Conservation (phyloP, 2,888 invertebrate genomes). For the Girardia tigrina region DNA sequence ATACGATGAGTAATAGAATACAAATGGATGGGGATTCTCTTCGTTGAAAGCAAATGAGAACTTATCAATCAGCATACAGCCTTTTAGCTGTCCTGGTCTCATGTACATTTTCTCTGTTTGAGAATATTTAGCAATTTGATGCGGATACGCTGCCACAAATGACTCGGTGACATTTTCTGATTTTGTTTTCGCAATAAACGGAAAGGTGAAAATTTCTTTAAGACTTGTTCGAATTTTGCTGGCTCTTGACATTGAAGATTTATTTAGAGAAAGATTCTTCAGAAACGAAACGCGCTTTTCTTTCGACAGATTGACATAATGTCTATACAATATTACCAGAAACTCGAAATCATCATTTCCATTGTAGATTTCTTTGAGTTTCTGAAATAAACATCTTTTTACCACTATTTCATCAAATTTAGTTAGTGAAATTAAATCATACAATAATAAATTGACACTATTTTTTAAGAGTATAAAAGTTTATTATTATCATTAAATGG, state of each 20-base stretch:
- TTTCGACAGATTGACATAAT: background rate
- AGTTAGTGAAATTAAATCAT: too few relatives aligned
- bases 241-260: background rate
- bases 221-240: background rate
- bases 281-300: background rate
- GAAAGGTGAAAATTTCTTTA: background rate
- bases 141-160: background rate
- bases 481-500: too few relatives aligned
- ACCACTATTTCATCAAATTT: too few relatives aligned
- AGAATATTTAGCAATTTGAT: slow-evolving; percentile 6
- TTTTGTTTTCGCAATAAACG: background rate
- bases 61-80: background rate
- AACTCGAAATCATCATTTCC: background rate
- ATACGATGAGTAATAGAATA: background rate
- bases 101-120: background rate
- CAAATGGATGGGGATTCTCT: background rate
- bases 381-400: background rate
- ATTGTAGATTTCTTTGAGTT: background rate
- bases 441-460: too few relatives aligned
- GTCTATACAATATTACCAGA: background rate
- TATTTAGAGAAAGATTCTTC: background rate
- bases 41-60: background rate
- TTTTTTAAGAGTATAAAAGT: too few relatives aligned
- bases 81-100: background rate
- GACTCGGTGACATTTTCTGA: background rate